These are phyloP conservation scores for Pangasius mekongensis DNA, from an alignment of 2,797 vertebrate genomes.

Conservation along the genomic window DNA sequence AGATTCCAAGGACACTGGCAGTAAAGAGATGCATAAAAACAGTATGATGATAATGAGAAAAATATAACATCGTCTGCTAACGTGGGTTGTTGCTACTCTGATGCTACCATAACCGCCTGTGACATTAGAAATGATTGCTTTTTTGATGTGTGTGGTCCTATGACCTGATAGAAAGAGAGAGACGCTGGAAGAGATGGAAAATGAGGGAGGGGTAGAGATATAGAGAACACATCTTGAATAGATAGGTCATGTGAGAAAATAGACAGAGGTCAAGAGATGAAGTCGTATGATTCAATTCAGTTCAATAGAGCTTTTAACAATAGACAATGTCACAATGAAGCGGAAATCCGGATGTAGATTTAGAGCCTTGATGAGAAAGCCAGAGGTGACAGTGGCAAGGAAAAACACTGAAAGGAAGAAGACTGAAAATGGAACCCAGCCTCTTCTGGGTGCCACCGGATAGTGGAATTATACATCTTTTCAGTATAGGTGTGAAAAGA, in stretches of 20 bases:
- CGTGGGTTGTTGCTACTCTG: conserved; percentile 8
- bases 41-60: conserved; percentile 57
- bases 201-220: conserved; percentile 14
- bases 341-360: neutral
- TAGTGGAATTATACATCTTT: neutral
- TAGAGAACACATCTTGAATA: conserved; percentile 28
- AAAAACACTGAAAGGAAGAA: neutral
- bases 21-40: conserved; percentile 65
- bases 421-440: neutral
- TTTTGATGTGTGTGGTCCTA: conserved; percentile 7
- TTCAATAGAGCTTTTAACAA: neutral
- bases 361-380: neutral
- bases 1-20: conserved; percentile 68
- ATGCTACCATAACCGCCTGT: conserved; percentile 45
- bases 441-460: neutral
- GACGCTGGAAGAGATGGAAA: neutral
- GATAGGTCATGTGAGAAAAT: conserved; percentile 28
- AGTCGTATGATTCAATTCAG: conserved; percentile 34
- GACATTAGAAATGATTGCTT: conserved; percentile 56
- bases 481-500: neutral
- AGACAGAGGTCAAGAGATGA: conserved; percentile 40
- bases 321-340: neutral
- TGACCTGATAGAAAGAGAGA: conserved; percentile 16
- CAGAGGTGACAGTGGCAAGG: neutral
- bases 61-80: conserved; percentile 34